Conservation (phyloP, 2,113 vertebrate species). For the Accipiter cooperii region DNA sequence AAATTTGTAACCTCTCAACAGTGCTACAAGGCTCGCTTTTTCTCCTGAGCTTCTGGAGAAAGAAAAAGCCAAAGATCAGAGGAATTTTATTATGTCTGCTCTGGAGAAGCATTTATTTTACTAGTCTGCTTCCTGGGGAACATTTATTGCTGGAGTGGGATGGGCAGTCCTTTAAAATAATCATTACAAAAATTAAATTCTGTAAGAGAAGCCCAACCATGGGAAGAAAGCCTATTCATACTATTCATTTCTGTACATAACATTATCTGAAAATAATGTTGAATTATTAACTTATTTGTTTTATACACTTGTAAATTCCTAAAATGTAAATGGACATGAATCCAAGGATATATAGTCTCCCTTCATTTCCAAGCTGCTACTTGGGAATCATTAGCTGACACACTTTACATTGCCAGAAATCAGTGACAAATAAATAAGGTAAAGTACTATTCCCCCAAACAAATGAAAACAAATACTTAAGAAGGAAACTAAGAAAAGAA, state of each 20-base stretch:
- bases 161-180: background rate
- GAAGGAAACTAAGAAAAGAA: constrained; percentile 17
- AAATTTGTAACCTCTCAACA: background rate
- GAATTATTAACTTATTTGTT: constrained; percentile 14
- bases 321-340: background rate
- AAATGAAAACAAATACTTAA: constrained; percentile 48
- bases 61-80: background rate
- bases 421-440: constrained; percentile 47
- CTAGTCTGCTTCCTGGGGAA: background rate
- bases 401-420: constrained; percentile 33
- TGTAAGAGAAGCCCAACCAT: background rate
- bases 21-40: background rate
- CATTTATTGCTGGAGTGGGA: background rate
- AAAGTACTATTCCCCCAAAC: constrained; percentile 44
- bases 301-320: constrained; percentile 6
- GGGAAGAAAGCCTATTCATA: background rate
- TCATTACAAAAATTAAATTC: background rate
- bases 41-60: background rate
- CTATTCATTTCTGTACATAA: background rate
- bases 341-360: background rate
- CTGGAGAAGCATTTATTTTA: background rate
- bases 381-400: constrained; percentile 17
- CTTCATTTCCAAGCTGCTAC: background rate
- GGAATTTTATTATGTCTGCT: background rate
- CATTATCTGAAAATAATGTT: background rate